phyloP scores from a whole-genome alignment of 1,140 invertebrate genomes.

The Orchesella cincta region DNA sequence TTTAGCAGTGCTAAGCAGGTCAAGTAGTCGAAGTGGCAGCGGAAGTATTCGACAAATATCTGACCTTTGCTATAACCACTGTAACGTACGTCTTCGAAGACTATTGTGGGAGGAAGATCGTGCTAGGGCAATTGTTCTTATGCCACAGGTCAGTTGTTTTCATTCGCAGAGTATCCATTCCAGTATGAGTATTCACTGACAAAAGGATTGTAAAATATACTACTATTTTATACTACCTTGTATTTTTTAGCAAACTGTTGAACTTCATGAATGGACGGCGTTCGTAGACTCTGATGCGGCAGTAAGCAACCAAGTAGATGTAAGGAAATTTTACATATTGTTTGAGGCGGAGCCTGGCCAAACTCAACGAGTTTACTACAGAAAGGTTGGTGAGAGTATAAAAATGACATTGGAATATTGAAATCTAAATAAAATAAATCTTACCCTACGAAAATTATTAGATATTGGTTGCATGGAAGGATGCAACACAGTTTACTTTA shows the following conservation, averaged over 20 bases:
- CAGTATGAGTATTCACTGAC: too few relatives aligned
- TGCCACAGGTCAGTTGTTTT: conserved; percentile 42
- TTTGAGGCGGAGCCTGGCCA: conserved; percentile 45
- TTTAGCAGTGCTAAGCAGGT: conserved; percentile 2
- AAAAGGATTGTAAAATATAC: too few relatives aligned
- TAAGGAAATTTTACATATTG: conserved; percentile 41
- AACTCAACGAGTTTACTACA: conserved; percentile 26
- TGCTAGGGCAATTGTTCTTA: conserved; percentile 22
- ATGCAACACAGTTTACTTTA: too few relatives aligned
- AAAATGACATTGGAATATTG: too few relatives aligned
- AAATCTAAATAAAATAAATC: too few relatives aligned
- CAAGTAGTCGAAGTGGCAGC: background rate
- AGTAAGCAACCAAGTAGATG: background rate
- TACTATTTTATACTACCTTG: too few relatives aligned
- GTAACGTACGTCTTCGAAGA: background rate
- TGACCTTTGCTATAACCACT: conserved; percentile 43
- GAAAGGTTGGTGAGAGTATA: conserved; percentile 36
- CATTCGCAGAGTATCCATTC: too few relatives aligned
- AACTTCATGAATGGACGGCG: conserved; percentile 46
- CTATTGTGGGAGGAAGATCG: conserved; percentile 44
- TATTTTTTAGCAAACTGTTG: conserved; percentile 42
- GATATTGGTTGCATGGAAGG: too few relatives aligned
- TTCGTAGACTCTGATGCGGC: conserved; percentile 36
- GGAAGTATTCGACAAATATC: conserved; percentile 37
- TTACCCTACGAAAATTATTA: too few relatives aligned